Base-by-base conservation (phyloP, 2,888 invertebrate species). In the Drosophila borborema region DNA sequence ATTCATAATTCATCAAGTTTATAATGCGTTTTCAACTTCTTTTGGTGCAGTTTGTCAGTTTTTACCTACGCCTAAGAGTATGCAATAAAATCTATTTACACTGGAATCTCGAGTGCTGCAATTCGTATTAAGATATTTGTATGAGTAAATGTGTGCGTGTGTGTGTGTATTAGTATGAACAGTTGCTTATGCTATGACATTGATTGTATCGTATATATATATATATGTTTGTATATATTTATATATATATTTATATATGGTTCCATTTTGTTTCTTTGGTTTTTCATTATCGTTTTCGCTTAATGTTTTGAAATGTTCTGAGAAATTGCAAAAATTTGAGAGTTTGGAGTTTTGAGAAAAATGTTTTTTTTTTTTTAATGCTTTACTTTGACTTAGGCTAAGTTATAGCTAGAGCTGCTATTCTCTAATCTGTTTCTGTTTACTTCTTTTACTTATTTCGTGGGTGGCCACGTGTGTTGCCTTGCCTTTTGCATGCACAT, bases 11-110 rank as follows among this genome's bases (percentile, higher is more conserved):
- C 40, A 53, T 60, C 18, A 28, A 23, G 51, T 51, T 59, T 59
- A 6, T 18, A 41, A 55, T 20, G 20, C 12, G 7, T 41, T 10
- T 43, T 31, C 55, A 53, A 43, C 40, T 20, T 65, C 89, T 62
- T 28, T 86, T 91, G 86, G 89, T 87, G 91, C 91, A 75, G 34
- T 8, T 12, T 34, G 63, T 88, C 77, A 66, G 14, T 16, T 14
- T 73, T 82, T 59, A 61, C 59, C 71, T 72, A 72, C 61, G 65
- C 55, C 72, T 90, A 81, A 74, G 70, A 82, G 79, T 91, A 86
- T 82, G 86, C 83, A 77, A 77, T 88, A 88, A 88, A 88, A 88
- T 90, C 83, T 87, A 91, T 87, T 28, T 87, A 87, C 91, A 87
- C 66, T 90, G 86, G 76, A 85, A 62, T 73, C 68, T 63, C 31